Evolutionary conservation across 2,888 invertebrate genomes (phyloP).

Genomic region (Drosophila vallismaia): DNA sequence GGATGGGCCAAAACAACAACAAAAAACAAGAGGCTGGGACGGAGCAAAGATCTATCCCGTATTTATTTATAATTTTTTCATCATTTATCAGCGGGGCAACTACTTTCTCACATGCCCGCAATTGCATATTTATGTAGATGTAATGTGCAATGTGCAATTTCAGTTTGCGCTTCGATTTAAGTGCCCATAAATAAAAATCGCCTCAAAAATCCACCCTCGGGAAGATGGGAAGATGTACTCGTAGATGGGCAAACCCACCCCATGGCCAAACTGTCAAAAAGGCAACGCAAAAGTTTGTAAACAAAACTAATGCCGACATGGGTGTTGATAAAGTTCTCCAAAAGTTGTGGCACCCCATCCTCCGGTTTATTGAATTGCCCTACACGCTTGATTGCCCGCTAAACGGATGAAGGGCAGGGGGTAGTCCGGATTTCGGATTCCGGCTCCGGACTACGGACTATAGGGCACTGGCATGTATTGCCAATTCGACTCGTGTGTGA

Average conservation of each 20-base stretch:
- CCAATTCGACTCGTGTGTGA: slow-evolving; percentile 56
- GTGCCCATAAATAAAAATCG: slow-evolving; percentile 77
- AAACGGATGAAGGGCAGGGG: slow-evolving; percentile 63
- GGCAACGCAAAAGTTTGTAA: slow-evolving; percentile 82
- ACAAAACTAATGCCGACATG: slow-evolving; percentile 82
- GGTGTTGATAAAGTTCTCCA: slow-evolving; percentile 78
- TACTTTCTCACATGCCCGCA: slow-evolving; percentile 68
- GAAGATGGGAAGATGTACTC: background rate
- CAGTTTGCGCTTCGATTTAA: slow-evolving; percentile 75
- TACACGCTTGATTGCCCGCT: slow-evolving; percentile 78
- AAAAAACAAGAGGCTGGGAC: slow-evolving; percentile 18
- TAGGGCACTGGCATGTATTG: slow-evolving; percentile 6
- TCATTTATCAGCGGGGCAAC: slow-evolving; percentile 69
- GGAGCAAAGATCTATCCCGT: slow-evolving; percentile 39
- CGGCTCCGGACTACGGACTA: background rate
- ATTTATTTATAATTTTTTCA: slow-evolving; percentile 74
- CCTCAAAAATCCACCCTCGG: slow-evolving; percentile 53
- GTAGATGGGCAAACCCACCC: slow-evolving; percentile 33
- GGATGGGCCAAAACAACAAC: slow-evolving; percentile 11
- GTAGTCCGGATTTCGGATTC: slow-evolving; percentile 4
- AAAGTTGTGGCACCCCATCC: slow-evolving; percentile 33
- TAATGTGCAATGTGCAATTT: slow-evolving; percentile 73
- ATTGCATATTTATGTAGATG: slow-evolving; percentile 80
- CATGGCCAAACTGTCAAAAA: slow-evolving; percentile 63
- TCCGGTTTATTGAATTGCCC: slow-evolving; percentile 73